Evolutionary conservation across 2,113 vertebrate genomes (phyloP).

Genomic region (Engystomops pustulosus): DNA sequence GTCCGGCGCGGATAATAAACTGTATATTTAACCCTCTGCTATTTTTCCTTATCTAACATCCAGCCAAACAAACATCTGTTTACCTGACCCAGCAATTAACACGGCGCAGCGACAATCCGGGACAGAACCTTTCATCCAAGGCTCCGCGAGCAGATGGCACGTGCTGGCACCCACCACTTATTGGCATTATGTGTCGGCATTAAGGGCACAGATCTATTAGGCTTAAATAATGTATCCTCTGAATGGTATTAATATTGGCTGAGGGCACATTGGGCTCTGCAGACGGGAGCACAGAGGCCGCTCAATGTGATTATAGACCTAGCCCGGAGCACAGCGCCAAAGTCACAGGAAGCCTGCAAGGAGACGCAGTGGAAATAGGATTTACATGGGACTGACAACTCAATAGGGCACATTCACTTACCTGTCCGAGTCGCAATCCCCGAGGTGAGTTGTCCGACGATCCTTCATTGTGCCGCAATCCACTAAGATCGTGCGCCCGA

Average conservation of each 20-base stretch:
- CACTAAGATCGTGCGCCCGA: too few relatives aligned
- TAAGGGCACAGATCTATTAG: not conserved
- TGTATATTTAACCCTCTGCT: conserved; percentile 45
- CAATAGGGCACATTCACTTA: too few relatives aligned
- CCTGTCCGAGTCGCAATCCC: too few relatives aligned
- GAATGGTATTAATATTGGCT: not conserved
- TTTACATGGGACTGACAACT: too few relatives aligned
- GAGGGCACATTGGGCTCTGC: not conserved
- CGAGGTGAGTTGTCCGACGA: too few relatives aligned
- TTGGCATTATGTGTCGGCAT: conserved; percentile 20
- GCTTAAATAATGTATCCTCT: not conserved
- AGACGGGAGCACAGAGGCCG: not conserved
- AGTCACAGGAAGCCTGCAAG: too few relatives aligned
- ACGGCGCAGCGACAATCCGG: conserved; percentile 23
- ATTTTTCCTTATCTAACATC: conserved; percentile 29
- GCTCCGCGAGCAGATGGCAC: conserved; percentile 49
- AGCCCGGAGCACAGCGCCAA: too few relatives aligned
- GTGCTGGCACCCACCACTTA: conserved; percentile 19
- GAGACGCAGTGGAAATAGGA: too few relatives aligned
- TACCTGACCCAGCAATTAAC: conserved; percentile 54
- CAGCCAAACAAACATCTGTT: conserved; percentile 57
- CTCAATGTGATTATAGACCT: not conserved
- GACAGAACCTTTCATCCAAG: conserved; percentile 36
- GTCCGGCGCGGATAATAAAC: conserved; percentile 19
- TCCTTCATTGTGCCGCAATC: too few relatives aligned